Conservation (phyloP, 2,797 vertebrate species). For the Limnodromus scolopaceus region DNA sequence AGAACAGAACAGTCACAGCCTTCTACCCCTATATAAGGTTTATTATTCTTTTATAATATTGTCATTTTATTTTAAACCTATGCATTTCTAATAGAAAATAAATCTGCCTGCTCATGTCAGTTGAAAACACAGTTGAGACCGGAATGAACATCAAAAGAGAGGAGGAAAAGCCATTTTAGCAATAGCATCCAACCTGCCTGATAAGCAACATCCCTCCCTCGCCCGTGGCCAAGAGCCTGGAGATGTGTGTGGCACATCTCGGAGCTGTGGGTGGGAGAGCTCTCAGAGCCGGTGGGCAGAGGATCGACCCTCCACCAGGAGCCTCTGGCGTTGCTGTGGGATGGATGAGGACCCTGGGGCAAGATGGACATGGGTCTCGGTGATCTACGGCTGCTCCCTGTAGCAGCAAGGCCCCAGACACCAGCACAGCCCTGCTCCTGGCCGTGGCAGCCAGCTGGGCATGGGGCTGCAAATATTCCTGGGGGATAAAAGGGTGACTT, state of each 20-base stretch:
- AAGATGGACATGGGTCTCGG: background rate
- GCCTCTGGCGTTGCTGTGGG: background rate
- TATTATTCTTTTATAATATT: background rate
- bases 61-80: background rate
- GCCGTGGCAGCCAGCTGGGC: background rate
- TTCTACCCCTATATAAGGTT: background rate
- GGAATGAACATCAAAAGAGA: background rate
- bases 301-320: fast-evolving
- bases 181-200: background rate
- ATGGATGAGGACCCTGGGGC: background rate
- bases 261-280: background rate
- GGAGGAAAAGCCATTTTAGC: background rate
- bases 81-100: background rate
- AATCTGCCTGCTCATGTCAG: background rate
- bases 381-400: background rate
- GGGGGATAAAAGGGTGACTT: background rate
- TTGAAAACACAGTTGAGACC: background rate
- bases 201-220: background rate
- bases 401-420: background rate
- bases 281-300: background rate
- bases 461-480: background rate
- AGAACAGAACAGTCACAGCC: background rate
- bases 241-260: fast-evolving
- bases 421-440: background rate
- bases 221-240: background rate